phyloP scores from a whole-genome alignment of 2,113 vertebrate genomes.

The Crotalus horridus region DNA sequence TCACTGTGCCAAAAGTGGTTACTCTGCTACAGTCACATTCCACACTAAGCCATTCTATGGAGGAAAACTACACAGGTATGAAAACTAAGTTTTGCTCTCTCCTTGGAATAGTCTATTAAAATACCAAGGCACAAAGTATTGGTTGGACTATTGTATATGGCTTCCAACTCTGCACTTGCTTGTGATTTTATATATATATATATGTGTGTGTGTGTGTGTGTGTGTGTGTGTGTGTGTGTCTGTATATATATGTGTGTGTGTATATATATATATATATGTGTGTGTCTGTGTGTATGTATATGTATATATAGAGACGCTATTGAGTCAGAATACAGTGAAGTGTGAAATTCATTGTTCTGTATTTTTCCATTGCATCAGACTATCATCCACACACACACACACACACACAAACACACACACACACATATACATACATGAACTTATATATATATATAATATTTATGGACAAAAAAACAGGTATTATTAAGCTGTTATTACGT shows the following conservation, averaged over 20 bases:
- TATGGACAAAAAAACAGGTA: neutral
- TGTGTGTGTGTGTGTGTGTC: rapidly evolving
- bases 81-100: neutral
- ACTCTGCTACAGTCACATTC: constrained; percentile 87
- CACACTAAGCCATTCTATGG: constrained; percentile 97
- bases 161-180: neutral
- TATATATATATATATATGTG: too few relatives aligned
- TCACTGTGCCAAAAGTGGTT: constrained; percentile 86
- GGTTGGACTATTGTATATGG: too few relatives aligned
- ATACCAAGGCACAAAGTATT: neutral
- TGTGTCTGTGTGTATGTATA: too few relatives aligned
- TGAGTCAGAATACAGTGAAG: neutral
- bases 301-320: too few relatives aligned
- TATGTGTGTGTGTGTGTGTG: too few relatives aligned
- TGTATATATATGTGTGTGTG: too few relatives aligned
- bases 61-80: constrained; percentile 92
- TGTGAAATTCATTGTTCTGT: neutral
- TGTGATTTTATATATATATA: neutral
- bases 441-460: neutral
- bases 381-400: neutral
- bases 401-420: too few relatives aligned
- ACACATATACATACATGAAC: too few relatives aligned
- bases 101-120: neutral
- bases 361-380: neutral
- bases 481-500: neutral